Conservation (phyloP, 2,113 vertebrate genomes). For the Sinocyclocheilus maitianheensis region DNA sequence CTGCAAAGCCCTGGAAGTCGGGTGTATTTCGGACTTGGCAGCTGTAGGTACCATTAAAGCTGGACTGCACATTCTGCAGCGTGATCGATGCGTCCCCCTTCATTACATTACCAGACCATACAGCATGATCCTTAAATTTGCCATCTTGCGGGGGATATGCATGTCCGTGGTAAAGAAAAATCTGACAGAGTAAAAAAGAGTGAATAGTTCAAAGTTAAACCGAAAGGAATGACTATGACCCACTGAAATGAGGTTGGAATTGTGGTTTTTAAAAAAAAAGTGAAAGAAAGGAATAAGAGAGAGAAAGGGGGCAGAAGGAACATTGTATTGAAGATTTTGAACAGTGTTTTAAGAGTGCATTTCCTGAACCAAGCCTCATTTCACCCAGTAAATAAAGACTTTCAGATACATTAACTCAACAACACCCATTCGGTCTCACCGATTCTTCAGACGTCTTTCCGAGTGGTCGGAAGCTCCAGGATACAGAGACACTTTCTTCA, state of each 20-base stretch:
- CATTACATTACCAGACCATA: slow-evolving; percentile 84
- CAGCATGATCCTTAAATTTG: slow-evolving; percentile 77
- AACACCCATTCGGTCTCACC: slow-evolving; percentile 66
- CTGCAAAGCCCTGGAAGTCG: slow-evolving; percentile 80
- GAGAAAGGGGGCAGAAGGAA: neutral
- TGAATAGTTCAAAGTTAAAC: neutral
- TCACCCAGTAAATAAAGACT: neutral
- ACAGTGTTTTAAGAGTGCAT: neutral
- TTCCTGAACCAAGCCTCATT: neutral
- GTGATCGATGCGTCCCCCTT: slow-evolving; percentile 81
- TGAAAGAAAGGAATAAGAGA: neutral
- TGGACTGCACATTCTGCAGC: slow-evolving; percentile 78
- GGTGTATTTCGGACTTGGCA: slow-evolving; percentile 89
- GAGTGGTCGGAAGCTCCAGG: slow-evolving; percentile 84
- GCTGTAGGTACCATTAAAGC: slow-evolving; percentile 88
- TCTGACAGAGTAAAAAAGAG: slow-evolving; percentile 63
- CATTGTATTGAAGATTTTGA: neutral
- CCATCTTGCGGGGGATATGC: slow-evolving; percentile 68
- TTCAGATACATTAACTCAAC: neutral
- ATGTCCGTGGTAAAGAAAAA: slow-evolving; percentile 79
- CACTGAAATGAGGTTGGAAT: neutral
- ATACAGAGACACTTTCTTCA: slow-evolving; percentile 66
- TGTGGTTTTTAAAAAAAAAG: neutral
- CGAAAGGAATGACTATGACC: neutral
- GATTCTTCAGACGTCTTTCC: slow-evolving; percentile 70